Percentiles rank a stretch among this genome's conserved stretches.
phyloP scores from a whole-genome alignment of 2,888 invertebrate genomes.

The Caenorhabditis sp. region DNA sequence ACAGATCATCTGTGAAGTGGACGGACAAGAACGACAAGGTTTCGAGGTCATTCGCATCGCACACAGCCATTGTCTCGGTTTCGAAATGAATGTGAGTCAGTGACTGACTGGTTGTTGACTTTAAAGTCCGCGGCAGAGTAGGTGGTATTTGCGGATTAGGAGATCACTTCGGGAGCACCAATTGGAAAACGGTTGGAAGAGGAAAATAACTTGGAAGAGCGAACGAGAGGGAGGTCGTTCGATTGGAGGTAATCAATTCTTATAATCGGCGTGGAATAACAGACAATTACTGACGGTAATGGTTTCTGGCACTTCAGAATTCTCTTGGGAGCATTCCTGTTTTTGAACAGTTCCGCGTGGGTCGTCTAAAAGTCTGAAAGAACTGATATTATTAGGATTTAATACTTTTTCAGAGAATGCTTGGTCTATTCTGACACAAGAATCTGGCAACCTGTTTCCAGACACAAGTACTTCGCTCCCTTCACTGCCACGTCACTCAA shows the following conservation, averaged over 20 bases:
- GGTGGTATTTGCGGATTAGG: slow-evolving; percentile 7
- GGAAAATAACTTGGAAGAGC: neutral
- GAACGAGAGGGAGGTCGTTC: no score
- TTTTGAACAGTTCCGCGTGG: neutral
- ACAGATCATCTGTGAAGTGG: slow-evolving; percentile 3
- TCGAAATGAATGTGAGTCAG: neutral
- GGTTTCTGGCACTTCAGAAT: no score
- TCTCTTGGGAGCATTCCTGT: neutral
- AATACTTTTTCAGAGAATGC: neutral
- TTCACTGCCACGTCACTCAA: no score
- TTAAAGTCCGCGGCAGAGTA: neutral
- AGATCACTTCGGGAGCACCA: slow-evolving; percentile 5
- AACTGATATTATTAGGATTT: neutral
- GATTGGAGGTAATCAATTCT: no score
- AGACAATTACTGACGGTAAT: no score
- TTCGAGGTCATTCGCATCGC: neutral
- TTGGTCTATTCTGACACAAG: neutral
- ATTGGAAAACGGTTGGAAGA: neutral
- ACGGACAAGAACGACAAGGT: neutral
- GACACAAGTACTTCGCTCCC: no score
- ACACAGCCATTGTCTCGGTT: no score
- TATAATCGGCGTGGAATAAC: no score
- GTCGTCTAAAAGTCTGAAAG: neutral
- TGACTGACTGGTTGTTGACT: slow-evolving; percentile 9
- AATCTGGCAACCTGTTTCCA: no score